A percentile compares a stretch with the other conserved stretches of the same genome.
Evolutionary conservation across 1,140 invertebrate species (phyloP).

Genomic region (Caenorhabditis remanei): DNA sequence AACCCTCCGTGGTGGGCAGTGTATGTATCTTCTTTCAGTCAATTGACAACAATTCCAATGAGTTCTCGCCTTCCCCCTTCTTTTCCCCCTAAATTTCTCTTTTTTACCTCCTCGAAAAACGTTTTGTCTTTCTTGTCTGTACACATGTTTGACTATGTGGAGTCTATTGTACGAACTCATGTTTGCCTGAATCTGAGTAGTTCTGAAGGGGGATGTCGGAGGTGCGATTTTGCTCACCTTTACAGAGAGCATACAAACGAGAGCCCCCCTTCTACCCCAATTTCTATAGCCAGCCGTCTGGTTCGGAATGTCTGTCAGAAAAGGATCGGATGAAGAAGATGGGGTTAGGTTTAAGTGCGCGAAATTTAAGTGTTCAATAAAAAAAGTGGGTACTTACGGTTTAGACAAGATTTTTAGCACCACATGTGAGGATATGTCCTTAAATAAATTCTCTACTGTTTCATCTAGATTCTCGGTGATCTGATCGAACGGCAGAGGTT

Average conservation of each 20-base stretch:
- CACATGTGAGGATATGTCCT: constrained; percentile 66
- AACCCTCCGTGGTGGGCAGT: too few species aligned
- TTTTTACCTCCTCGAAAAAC: neutral
- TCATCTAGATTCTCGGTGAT: constrained; percentile 68
- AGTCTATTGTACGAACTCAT: too few species aligned
- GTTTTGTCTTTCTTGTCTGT: neutral
- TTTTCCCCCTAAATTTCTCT: neutral
- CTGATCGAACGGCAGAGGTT: constrained; percentile 66
- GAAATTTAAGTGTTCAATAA: neutral
- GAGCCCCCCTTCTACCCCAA: neutral
- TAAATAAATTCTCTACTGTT: constrained; percentile 66
- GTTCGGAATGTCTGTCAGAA: neutral
- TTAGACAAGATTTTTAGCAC: constrained; percentile 69
- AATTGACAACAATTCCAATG: neutral
- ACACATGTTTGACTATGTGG: constrained; percentile 13
- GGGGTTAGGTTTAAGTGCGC: neutral
- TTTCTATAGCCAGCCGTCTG: constrained; percentile 22
- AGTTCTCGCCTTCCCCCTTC: neutral
- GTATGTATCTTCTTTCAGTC: constrained; percentile 23
- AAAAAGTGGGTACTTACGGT: constrained; percentile 62
- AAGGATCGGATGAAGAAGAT: neutral
- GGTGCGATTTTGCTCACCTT: constrained; percentile 23
- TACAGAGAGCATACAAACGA: constrained; percentile 47
- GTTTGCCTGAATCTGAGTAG: neutral
- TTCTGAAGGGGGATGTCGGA: neutral